Conservation (phyloP, 2,113 vertebrate species). For the Podarcis cretensis region DNA sequence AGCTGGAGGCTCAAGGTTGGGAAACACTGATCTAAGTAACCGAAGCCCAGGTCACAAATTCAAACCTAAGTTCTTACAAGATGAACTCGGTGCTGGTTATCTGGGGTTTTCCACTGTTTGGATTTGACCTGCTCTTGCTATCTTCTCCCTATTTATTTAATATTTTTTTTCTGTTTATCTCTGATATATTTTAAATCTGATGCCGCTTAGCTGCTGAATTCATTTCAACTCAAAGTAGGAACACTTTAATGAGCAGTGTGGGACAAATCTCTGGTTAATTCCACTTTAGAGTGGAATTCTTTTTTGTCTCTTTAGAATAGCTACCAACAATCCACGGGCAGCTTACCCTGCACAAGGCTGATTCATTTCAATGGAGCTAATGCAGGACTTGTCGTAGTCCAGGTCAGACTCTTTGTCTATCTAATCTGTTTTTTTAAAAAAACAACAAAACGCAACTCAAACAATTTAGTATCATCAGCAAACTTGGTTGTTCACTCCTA, state of each 20-base stretch:
- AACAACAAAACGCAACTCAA: too few relatives aligned
- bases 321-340: background rate
- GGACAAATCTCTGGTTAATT: background rate
- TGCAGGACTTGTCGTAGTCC: too few relatives aligned
- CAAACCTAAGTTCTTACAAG: background rate
- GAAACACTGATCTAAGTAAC: too few relatives aligned
- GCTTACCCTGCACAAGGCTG: too few relatives aligned
- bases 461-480: too few relatives aligned
- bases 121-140: background rate
- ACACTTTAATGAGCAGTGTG: background rate
- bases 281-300: background rate
- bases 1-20: too few relatives aligned
- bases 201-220: background rate
- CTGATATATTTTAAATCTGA: background rate
- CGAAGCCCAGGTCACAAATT: background rate
- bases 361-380: background rate
- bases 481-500: too few relatives aligned
- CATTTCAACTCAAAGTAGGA: background rate
- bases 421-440: too few relatives aligned
- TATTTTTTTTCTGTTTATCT: background rate
- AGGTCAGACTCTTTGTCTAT: too few relatives aligned
- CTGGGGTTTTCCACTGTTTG: background rate
- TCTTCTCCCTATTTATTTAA: background rate
- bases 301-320: background rate
- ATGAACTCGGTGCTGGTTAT: background rate